phyloP scores from a whole-genome alignment of 2,113 vertebrate genomes.

The Corythoichthys haematopterus region DNA sequence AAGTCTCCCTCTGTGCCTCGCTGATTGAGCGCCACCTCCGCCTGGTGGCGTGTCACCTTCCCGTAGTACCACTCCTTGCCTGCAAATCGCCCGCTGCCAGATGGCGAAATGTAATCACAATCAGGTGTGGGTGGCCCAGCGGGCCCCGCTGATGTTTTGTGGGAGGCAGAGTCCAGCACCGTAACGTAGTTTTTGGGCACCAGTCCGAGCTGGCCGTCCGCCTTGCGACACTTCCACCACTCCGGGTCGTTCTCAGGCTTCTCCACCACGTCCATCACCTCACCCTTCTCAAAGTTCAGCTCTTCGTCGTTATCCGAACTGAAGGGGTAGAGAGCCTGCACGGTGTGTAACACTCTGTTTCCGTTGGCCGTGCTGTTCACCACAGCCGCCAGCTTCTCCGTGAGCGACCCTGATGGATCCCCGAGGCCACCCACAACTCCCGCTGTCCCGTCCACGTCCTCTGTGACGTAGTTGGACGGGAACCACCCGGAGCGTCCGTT shows the following conservation, averaged over 20 bases:
- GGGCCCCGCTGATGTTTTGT: conserved; percentile 63
- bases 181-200: conserved; percentile 91
- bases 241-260: conserved; percentile 90
- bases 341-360: conserved; percentile 78
- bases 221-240: conserved; percentile 91
- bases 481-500: conserved; percentile 84
- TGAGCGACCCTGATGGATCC: conserved; percentile 76
- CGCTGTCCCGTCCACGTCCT: conserved; percentile 79
- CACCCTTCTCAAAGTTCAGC: conserved; percentile 87
- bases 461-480: conserved; percentile 88
- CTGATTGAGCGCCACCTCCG: conserved; percentile 87
- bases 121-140: conserved; percentile 81
- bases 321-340: conserved; percentile 88
- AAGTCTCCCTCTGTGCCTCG: conserved; percentile 85
- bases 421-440: conserved; percentile 64
- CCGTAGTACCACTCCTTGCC: conserved; percentile 91
- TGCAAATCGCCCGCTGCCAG: conserved; percentile 79
- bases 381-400: conserved; percentile 82
- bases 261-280: conserved; percentile 89
- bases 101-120: conserved; percentile 86
- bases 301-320: conserved; percentile 86
- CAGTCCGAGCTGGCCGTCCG: conserved; percentile 81
- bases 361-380: conserved; percentile 76
- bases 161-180: conserved; percentile 73
- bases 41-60: conserved; percentile 86